These are phyloP conservation scores for Salvelinus alpinus DNA, from an alignment of 2,113 vertebrate species.

Conservation along the genomic window DNA sequence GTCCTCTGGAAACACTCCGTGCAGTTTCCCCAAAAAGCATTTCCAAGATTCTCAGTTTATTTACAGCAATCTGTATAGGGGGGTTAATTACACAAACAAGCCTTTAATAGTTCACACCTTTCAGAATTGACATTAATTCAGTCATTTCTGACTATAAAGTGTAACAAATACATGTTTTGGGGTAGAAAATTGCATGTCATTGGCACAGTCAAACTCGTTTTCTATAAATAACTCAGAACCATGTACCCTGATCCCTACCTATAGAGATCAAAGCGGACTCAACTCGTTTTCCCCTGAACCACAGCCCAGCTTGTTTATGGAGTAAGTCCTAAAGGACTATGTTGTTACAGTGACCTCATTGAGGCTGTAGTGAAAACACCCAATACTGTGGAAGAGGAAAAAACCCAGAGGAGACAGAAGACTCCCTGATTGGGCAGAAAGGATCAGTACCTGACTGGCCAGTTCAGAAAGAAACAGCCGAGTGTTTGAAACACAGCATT, in stretches of 20 bases:
- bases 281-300: constrained; percentile 47
- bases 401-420: constrained; percentile 40
- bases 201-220: constrained; percentile 66
- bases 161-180: constrained; percentile 50
- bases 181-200: constrained; percentile 69
- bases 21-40: background rate
- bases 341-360: constrained; percentile 74
- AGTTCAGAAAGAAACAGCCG: constrained; percentile 50
- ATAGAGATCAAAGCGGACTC: constrained; percentile 52
- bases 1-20: constrained; percentile 40
- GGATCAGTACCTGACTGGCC: constrained; percentile 11
- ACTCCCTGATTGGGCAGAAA: constrained; percentile 43
- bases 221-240: constrained; percentile 70
- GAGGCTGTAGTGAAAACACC: constrained; percentile 74
- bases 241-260: constrained; percentile 39
- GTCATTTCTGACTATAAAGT: constrained; percentile 54
- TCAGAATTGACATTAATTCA: constrained; percentile 55
- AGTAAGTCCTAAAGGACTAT: constrained; percentile 21
- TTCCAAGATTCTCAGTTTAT: constrained; percentile 32
- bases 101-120: constrained; percentile 55
- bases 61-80: constrained; percentile 48
- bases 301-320: constrained; percentile 51
- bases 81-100: constrained; percentile 50
- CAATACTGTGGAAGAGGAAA: constrained; percentile 64
- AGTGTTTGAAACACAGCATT: constrained; percentile 24